Evolutionary conservation across 2,113 vertebrate species (phyloP).

Genomic region (Neodontobutis hainanensis): DNA sequence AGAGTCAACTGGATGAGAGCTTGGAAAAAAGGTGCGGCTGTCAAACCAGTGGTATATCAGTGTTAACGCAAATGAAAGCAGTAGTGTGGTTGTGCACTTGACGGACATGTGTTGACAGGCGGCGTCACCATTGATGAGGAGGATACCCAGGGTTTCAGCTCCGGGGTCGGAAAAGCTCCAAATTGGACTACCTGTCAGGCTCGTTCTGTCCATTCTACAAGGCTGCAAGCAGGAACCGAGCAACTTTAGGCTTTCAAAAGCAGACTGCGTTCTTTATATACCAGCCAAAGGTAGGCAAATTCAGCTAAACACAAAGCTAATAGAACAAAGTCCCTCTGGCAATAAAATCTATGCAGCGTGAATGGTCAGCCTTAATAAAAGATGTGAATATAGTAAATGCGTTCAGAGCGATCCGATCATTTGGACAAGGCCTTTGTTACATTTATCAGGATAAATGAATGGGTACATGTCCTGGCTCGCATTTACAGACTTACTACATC

Average conservation of each 20-base stretch:
- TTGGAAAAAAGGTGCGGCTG: slow-evolving; percentile 75
- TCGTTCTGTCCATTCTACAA: slow-evolving; percentile 19
- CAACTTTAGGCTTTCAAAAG: slow-evolving; percentile 36
- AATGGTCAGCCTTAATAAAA: too few relatives aligned
- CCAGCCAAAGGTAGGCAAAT: slow-evolving; percentile 34
- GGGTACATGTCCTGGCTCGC: too few relatives aligned
- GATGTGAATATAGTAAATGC: too few relatives aligned
- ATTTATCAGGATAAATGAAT: too few relatives aligned
- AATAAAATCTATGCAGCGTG: too few relatives aligned
- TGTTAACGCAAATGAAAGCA: slow-evolving; percentile 72
- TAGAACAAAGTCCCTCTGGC: neutral
- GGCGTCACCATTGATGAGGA: slow-evolving; percentile 43
- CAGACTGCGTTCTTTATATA: slow-evolving; percentile 21
- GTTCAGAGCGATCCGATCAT: too few relatives aligned
- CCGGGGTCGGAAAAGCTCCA: slow-evolving; percentile 53
- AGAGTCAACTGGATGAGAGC: slow-evolving; percentile 67
- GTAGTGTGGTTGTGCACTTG: slow-evolving; percentile 56
- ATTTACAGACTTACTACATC: too few relatives aligned
- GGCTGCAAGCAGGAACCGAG: slow-evolving; percentile 23
- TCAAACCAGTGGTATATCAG: slow-evolving; percentile 72
- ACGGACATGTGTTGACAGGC: slow-evolving; percentile 67
- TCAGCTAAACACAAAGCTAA: slow-evolving; percentile 10
- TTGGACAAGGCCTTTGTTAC: too few relatives aligned
- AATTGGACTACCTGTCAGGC: slow-evolving; percentile 64
- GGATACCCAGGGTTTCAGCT: slow-evolving; percentile 51